Percentiles rank a stretch among this genome's conserved stretches.
These are phyloP conservation scores for Euphydryas editha DNA, from an alignment of 2,888 invertebrate species.

Conservation along the genomic window DNA sequence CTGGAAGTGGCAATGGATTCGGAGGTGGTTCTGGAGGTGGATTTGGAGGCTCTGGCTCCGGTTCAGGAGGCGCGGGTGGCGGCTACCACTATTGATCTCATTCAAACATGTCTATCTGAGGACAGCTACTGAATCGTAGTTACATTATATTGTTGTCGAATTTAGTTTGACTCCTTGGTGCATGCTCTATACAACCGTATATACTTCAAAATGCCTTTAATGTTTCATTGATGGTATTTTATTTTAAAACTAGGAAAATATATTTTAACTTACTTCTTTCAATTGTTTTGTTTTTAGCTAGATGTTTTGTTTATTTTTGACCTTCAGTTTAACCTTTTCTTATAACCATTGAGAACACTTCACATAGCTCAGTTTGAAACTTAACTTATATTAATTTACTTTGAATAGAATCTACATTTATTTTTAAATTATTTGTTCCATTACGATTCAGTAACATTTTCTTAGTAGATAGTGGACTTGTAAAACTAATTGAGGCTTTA, in stretches of 20 bases:
- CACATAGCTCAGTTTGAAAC: neutral
- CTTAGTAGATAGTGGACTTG: conserved; percentile 27
- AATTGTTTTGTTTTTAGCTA: neutral
- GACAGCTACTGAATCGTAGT: conserved; percentile 48
- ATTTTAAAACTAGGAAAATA: neutral
- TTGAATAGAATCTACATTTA: neutral
- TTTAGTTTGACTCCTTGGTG: conserved; percentile 16
- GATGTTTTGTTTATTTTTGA: neutral
- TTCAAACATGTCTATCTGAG: conserved; percentile 42
- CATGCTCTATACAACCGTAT: conserved; percentile 26
- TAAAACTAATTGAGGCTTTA: conserved; percentile 28
- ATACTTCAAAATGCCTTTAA: conserved; percentile 16
- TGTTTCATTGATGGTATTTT: neutral
- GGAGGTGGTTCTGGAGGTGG: conserved; percentile 39
- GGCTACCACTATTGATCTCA: conserved; percentile 78
- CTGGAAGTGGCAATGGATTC: conserved; percentile 44
- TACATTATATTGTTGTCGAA: conserved; percentile 25
- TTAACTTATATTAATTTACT: neutral
- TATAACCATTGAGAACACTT: neutral
- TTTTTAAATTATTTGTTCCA: conserved; percentile 4
- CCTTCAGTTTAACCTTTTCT: neutral
- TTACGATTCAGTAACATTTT: conserved; percentile 32
- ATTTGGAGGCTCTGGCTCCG: conserved; percentile 45
- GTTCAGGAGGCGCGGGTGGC: conserved; percentile 45
- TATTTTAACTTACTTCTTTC: neutral